phyloP scores from a whole-genome alignment of 2,888 invertebrate species.

The Ichneumon xanthorius region DNA sequence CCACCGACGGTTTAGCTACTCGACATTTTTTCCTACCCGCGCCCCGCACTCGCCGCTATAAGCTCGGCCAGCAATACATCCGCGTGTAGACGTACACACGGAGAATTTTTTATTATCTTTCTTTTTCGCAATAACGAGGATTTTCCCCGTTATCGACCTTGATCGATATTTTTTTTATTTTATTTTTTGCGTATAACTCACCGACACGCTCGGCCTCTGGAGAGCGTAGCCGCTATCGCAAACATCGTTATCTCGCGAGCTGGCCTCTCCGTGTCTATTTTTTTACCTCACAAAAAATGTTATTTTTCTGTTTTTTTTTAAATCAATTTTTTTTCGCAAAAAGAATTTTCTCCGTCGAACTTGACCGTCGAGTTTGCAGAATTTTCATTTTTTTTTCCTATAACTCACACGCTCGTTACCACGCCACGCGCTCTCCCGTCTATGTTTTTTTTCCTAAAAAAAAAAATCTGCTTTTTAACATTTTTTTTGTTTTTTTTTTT shows the following conservation, averaged over 20 bases:
- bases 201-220: constrained; percentile 34
- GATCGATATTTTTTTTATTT: constrained; percentile 16
- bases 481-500: no score
- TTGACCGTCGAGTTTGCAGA: not conserved
- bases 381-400: constrained; percentile 14
- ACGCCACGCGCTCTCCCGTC: no score
- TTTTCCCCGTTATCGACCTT: constrained; percentile 45
- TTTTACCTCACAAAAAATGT: no score
- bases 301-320: no score
- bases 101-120: not conserved
- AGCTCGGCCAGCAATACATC: not conserved
- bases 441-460: not conserved
- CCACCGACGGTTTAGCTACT: constrained; percentile 65
- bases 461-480: no score
- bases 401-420: no score
- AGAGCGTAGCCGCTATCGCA: constrained; percentile 44
- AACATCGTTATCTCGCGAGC: constrained; percentile 54
- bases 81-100: not conserved
- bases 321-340: no score
- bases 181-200: constrained; percentile 32
- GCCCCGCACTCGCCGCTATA: not conserved
- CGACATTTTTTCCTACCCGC: constrained; percentile 24
- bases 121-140: constrained; percentile 20
- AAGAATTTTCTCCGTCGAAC: no score
- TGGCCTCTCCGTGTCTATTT: constrained; percentile 12